Evolutionary conservation across 2,888 invertebrate genomes (phyloP).

Genomic region (Agriopis marginaria): DNA sequence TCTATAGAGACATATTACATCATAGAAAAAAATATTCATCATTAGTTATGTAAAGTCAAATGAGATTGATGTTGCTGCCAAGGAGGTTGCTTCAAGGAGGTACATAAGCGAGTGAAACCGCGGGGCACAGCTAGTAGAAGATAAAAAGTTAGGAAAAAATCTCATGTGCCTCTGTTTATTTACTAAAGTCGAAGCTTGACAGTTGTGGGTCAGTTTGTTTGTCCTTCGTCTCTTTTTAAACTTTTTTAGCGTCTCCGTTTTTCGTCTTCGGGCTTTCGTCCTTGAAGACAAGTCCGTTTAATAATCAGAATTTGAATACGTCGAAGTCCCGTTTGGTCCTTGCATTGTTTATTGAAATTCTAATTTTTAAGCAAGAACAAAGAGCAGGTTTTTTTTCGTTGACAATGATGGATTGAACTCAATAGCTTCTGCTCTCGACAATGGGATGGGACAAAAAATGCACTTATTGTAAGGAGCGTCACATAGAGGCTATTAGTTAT

Average conservation of each 20-base stretch:
- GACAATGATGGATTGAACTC: conserved; percentile 79
- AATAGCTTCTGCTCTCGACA: conserved; percentile 66
- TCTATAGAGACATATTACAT: too few species aligned
- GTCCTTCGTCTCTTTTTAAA: conserved; percentile 6
- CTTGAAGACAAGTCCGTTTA: conserved; percentile 39
- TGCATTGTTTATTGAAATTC: conserved; percentile 74
- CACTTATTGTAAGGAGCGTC: conserved; percentile 62
- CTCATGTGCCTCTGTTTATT: conserved; percentile 15
- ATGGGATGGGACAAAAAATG: conserved; percentile 69
- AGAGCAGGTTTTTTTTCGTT: conserved; percentile 67
- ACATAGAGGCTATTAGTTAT: conserved; percentile 39
- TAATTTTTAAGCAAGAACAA: conserved; percentile 82
- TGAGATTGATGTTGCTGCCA: too few species aligned
- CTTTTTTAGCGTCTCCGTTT: conserved; percentile 4
- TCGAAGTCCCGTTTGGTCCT: conserved; percentile 57
- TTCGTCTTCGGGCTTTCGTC: conserved; percentile 27
- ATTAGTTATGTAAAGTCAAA: too few species aligned
- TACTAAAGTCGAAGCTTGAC: conserved; percentile 10
- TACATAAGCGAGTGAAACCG: too few species aligned
- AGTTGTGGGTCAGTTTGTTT: conserved; percentile 28
- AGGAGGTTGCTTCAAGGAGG: too few species aligned
- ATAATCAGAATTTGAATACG: conserved; percentile 48
- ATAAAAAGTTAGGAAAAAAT: conserved; percentile 18
- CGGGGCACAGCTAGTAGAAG: background rate
- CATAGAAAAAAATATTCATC: too few species aligned